Evolutionary conservation across 2,888 invertebrate genomes (phyloP), one percentile per base, ranked within the genome.

Genomic region (Schizaphis graminum): DNA sequence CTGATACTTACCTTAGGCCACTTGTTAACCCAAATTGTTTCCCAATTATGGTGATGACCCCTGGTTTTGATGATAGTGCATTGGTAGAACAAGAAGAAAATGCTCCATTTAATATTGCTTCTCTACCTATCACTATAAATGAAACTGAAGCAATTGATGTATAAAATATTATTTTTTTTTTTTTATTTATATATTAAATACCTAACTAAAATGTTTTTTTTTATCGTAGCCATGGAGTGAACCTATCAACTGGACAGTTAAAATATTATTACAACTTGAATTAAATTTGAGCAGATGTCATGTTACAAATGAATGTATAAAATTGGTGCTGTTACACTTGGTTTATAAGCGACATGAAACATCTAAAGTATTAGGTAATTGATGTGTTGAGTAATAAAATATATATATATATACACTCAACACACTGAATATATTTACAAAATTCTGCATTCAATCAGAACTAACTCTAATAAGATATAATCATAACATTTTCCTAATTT

Each of bases 201-300:
- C 10, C 2, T 24, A 35, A 26, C 28, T 85, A 49, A 53, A 35
- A 44, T 77, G 0, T 49, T 56, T 16, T 35, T 35, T 35, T 47
- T 61, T 21, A 8, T 61, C 89, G 0, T 90, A 94, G 95, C 95
- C 95, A 11, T 95, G 95, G 95, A 95, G 95, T 53, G 95, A 95
- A 91, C 95, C 95, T 84, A 95, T 95, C 95, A 95, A 95, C 26
- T 95, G 95, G 77, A 95, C 95, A 95, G 95, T 95, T 28, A 95
- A 95, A 90, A 95, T 95, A 61, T 87, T 95, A 26, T 94, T 95
- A 21, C 95, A 95, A 88, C 94, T 95, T 16, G 95, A 95, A 93
- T 90, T 95, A 53, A 93, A 94, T 67, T 49, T 86, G 35, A 94
- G 94, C 87, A 53, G 94, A 92, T 61, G 94, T 53, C 86, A 91